Base-by-base conservation (phyloP, 2,888 invertebrate species). In the Drosophila quinaria region DNA sequence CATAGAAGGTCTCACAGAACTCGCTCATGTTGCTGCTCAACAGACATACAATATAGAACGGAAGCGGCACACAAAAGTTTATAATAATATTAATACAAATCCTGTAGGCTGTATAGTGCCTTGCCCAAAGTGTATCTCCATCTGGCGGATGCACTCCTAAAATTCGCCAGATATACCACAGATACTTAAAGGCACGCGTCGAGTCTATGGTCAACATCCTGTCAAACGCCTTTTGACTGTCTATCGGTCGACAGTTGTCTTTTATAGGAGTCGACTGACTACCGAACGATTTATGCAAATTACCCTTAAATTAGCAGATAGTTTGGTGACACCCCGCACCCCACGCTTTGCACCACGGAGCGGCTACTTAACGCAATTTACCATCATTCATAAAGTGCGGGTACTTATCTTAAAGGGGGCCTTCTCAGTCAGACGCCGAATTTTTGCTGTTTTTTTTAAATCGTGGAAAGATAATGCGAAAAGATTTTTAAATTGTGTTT, bases 121-220 rank as follows among this genome's bases (percentile, higher is more conserved):
- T 59, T 2, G 61, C 66, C 82, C 84, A 85, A 8, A 58, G 41
- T 1, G 72, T 64, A 8, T 61, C 39, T 4, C 9, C 58, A 0
- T 39, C 19, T 0, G 90, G 87, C 1, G 85, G 72, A 60, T 86
- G 56, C 13, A 90, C 4, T 2, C 92, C 92, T 6, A 79, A 64
- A 4, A 83, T 4, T 17, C 77, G 76, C 89, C 91, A 92, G 6
- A 87, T 50, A 8, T 33, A n/a, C 92, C 92, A 92, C 19, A 89
- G 90, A 52, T 72, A 71, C 11, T 74, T 64, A 42, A 92, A 80
- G 1, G 91, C 90, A 6, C 62, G 19, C 3, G 61, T 70, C 15
- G 88, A 87, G 19, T 78, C 74, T 17, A 81, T 50, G 10, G 9
- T 13, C 10, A 25, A 35, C 69, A 78, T 75, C 19, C 31, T 56